Base-by-base conservation (phyloP, 2,113 vertebrate species). In the Bubo scandiacus region DNA sequence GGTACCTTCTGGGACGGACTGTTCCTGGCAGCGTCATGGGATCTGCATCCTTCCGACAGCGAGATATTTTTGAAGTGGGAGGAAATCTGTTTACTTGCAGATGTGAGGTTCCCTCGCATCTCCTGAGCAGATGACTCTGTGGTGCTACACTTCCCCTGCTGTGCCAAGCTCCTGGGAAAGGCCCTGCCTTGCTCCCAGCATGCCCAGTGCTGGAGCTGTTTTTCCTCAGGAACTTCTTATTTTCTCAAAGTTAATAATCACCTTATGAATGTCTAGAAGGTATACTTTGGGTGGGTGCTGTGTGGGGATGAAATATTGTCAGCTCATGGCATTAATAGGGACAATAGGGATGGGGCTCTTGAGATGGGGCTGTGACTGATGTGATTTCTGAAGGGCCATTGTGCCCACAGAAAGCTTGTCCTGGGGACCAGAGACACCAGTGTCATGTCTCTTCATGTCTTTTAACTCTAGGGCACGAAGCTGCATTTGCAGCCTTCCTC, bases 401-500 rank as follows among this genome's bases (percentile, higher is more conserved):
- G 58, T 85, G 40, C 65, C 61, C 42, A 16, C 30, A 22, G 57
- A 55, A 92, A 52, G 61, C 18, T 81, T 90, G 29, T 91, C 40
- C 45, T 81, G 58, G 18, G 74, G 45, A 55, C 32, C 29, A 73
- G 43, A 68, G 45, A 22, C 72, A 43, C 63, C 61, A 52, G 27
- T 40, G 72, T 68, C 59, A 81, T n/a, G 2, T 91, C 68, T 93
- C 74, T 89, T 55, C 12, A 5, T 83, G 32, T 81, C 65, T 75
- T 91, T 79, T 94, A 15, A 79, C 80, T 78, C 71, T 92, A 99
- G 99, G 99, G 85, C 99, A 99, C 0, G 99, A 99, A 97, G 99
- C 99, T 17, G 99, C 99, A 0, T 99, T 99, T 88, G 99, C 99
- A 40, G 98, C 99, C 10, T 99, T 99, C 96, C 99, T 99, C 51